Conservation (phyloP, 2,888 invertebrate genomes). For the Apomyelois bistriatella region DNA sequence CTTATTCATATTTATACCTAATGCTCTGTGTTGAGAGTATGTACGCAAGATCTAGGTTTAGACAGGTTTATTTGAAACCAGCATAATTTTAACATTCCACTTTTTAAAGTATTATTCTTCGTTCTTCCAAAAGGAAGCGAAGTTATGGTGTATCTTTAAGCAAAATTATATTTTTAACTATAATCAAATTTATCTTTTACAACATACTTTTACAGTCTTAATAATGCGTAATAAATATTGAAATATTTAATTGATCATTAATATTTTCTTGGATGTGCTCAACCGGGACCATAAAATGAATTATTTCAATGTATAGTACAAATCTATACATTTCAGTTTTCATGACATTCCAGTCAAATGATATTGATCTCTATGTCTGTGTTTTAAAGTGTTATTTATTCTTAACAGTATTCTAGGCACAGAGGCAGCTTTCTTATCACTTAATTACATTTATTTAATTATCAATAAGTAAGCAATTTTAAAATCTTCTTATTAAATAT, state of each 20-base stretch:
- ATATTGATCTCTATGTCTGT: slow-evolving; percentile 40
- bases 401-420: slow-evolving; percentile 32
- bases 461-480: not conserved
- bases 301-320: slow-evolving; percentile 14
- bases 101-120: too few relatives aligned
- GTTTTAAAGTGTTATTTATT: slow-evolving; percentile 24
- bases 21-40: too few relatives aligned
- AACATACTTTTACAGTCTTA: not conserved
- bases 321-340: slow-evolving; percentile 14
- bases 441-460: not conserved
- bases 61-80: too few relatives aligned
- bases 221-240: not conserved
- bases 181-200: not conserved
- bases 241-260: not conserved
- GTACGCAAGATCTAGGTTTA: too few relatives aligned
- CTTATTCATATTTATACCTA: too few relatives aligned
- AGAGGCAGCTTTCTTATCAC: not conserved
- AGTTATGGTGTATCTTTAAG: too few relatives aligned
- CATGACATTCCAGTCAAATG: slow-evolving; percentile 31
- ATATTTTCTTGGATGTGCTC: not conserved
- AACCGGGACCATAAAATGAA: slow-evolving; percentile 10
- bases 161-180: not conserved
- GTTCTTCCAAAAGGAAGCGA: too few relatives aligned
- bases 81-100: too few relatives aligned
- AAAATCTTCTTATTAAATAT: too few relatives aligned